phyloP scores from a whole-genome alignment of 2,888 invertebrate species.

The Andrena bicolor region DNA sequence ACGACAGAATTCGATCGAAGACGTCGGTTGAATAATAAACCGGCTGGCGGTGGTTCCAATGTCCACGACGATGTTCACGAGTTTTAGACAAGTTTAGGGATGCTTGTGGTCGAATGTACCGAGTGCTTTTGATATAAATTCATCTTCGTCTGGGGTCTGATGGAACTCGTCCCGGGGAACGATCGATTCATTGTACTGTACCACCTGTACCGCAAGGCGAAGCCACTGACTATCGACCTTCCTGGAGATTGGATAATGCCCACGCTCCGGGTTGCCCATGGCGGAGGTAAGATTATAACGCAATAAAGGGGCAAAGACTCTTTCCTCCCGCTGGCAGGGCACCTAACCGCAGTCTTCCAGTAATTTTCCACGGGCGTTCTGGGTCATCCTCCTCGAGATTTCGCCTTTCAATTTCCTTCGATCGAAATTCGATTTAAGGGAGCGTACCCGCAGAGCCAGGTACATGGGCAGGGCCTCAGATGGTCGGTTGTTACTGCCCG shows the following conservation, averaged over 20 bases:
- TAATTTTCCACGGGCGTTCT: slow-evolving; percentile 45
- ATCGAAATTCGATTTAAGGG: slow-evolving; percentile 58
- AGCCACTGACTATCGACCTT: slow-evolving; percentile 21
- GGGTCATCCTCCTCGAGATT: slow-evolving; percentile 53
- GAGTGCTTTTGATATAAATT: no score
- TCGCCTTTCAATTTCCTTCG: slow-evolving; percentile 67
- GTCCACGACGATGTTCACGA: no score
- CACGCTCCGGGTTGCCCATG: slow-evolving; percentile 26
- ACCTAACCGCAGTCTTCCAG: slow-evolving; percentile 43
- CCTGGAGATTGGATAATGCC: slow-evolving; percentile 54
- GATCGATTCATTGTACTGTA: background rate
- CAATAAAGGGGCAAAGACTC: slow-evolving; percentile 53
- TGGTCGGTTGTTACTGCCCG: slow-evolving; percentile 11
- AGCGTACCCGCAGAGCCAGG: slow-evolving; percentile 11
- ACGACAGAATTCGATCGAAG: no score
- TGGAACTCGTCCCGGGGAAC: background rate
- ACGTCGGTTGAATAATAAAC: no score
- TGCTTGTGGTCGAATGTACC: no score
- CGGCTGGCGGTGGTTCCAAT: no score
- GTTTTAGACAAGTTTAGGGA: no score
- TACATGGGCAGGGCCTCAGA: background rate
- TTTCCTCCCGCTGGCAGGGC: slow-evolving; percentile 7
- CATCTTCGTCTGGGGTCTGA: no score
- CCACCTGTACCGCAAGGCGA: background rate
- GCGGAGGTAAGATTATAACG: slow-evolving; percentile 57